Percentiles rank a stretch among this genome's conserved stretches.
phyloP scores from a whole-genome alignment of 37 sponge, comb jelly and placozoan species.

The Theonella swinhoei region DNA sequence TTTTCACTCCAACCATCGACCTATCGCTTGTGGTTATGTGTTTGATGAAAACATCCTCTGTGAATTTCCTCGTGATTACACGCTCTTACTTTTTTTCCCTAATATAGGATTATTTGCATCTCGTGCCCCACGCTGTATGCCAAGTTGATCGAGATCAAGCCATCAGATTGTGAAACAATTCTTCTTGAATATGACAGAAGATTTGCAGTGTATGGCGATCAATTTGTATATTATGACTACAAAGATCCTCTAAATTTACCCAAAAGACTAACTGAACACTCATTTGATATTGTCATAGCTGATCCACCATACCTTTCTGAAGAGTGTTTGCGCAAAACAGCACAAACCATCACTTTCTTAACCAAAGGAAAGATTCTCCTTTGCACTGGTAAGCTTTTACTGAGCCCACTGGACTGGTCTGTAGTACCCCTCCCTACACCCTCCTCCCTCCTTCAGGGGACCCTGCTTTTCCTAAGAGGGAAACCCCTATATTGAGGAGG shows the following conservation, averaged over 20 bases:
- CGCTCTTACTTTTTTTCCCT: no score
- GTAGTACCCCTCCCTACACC: no score
- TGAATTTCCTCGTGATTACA: no score
- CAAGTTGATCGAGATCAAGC: conserved; percentile 50
- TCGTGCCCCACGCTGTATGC: conserved; percentile 76
- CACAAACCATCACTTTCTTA: conserved; percentile 62
- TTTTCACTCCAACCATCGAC: no score
- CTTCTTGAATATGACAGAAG: conserved; percentile 75
- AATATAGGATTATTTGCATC: conserved; percentile 76
- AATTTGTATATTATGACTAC: conserved; percentile 80
- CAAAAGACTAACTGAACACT: neutral
- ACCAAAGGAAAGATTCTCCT: conserved; percentile 64
- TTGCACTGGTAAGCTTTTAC: conserved; percentile 45
- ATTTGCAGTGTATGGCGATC: conserved; percentile 56
- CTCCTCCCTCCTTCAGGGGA: no score
- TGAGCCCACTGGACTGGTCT: no score
- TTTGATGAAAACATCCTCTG: no score
- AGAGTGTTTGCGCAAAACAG: conserved; percentile 66
- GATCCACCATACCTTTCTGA: conserved; percentile 86
- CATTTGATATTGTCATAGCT: conserved; percentile 75
- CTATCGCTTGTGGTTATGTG: no score
- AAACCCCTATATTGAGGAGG: no score
- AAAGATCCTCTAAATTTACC: conserved; percentile 69
- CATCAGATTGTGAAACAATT: conserved; percentile 17
- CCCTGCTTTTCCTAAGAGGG: no score